phyloP scores from a whole-genome alignment of 1,140 invertebrate genomes.

The Bactericera cockerelli region DNA sequence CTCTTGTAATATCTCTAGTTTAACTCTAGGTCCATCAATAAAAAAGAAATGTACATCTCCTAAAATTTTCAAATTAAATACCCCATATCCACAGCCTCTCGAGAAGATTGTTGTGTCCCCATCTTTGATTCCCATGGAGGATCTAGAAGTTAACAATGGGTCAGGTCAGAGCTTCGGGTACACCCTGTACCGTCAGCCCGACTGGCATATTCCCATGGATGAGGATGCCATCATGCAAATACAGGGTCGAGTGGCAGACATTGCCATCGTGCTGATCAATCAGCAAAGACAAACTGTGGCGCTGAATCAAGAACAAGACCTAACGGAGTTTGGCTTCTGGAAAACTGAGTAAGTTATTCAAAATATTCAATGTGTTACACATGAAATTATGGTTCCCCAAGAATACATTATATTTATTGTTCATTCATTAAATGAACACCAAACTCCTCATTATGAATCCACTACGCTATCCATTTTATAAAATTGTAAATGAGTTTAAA shows the following conservation, averaged over 20 bases:
- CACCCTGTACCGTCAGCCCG: constrained; percentile 26
- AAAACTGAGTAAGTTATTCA: constrained; percentile 27
- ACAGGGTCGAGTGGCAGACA: constrained; percentile 34
- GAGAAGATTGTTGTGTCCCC: constrained; percentile 16
- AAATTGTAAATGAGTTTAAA: too few species aligned
- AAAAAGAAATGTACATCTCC: too few species aligned
- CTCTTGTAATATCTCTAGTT: too few species aligned
- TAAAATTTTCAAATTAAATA: too few species aligned
- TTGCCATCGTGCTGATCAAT: constrained; percentile 34
- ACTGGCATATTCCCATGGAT: constrained; percentile 28
- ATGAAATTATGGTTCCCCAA: too few species aligned
- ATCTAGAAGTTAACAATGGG: constrained; percentile 35
- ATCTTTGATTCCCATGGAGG: constrained; percentile 35
- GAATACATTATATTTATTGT: too few species aligned
- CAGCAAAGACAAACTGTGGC: constrained; percentile 28
- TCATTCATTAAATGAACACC: too few species aligned
- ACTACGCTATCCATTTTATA: too few species aligned
- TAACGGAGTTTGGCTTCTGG: constrained; percentile 34
- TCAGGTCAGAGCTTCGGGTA: constrained; percentile 42
- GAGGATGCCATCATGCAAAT: constrained; percentile 28
- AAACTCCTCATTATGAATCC: too few species aligned
- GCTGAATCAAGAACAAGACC: constrained; percentile 23
- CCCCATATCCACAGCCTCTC: constrained; percentile 12
- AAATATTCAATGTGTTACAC: too few species aligned
- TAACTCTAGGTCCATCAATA: too few species aligned